Base-by-base conservation (phyloP, 2,888 invertebrate species). In the Drosophila macrospina region DNA sequence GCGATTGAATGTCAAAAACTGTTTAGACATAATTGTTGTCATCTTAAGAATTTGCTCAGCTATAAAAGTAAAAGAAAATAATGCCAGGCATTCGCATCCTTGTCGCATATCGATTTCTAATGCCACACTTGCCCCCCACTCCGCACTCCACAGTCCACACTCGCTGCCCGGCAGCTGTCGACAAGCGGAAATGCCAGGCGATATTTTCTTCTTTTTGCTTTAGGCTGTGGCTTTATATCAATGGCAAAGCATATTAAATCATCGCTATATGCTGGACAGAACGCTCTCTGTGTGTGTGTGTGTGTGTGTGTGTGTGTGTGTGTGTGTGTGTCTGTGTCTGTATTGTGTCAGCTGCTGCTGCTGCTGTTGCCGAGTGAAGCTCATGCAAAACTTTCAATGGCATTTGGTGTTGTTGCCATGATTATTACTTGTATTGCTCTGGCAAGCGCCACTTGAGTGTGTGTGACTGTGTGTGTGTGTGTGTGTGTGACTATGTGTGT, bases 1-100 rank as follows among this genome's bases (percentile, higher is more conserved):
- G 16, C 86, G 71, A 70, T 74, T 72, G 82, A 87, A 85, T 85
- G 86, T 85, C 82, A 87, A 85, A 83, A 79, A 75, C 73, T 70
- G 73, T 75, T 82, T 75, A 73, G 83, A 73, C 76, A 82, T 82
- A 83, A 83, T 86, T 88, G 75, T 72, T 86, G 76, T 79, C 76
- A 70, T 78, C 75, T 85, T 59, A 70, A 59, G 65, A 62, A 71
- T 72, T 78, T 60, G 11, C 44, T 37, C 13, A 62, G 34, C 51
- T 37, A 26, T 7, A 45, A 26, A 37, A 20, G 20, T 20, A 20
- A 20, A 20, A 20, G 20, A 36, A 32, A 15, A 30, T 45, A n/a
- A 30, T 42, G 59, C 47, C 64, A 26, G 7, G 26, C 39, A 55
- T 55, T 24, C 59, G 32, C 55, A 55, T 61, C 42, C 36, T 63